Evolutionary conservation across 2,797 vertebrate genomes (phyloP).

Genomic region (Melanotaenia maccullochi): DNA sequence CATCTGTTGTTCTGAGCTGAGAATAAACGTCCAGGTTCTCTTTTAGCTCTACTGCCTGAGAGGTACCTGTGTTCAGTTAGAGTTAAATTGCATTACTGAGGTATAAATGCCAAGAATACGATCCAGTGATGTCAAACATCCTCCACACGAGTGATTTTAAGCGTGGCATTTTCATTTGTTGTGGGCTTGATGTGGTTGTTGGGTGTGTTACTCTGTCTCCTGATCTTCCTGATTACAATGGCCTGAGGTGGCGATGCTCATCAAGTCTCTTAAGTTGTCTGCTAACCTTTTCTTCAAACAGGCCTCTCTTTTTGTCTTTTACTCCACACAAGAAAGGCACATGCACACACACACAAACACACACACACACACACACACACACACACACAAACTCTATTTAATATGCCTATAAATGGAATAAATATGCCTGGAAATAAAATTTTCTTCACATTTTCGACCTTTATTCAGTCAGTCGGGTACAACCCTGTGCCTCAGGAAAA

Average conservation of each 20-base stretch:
- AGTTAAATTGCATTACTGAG: not conserved
- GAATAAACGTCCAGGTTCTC: conserved; percentile 23
- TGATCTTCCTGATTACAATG: not conserved
- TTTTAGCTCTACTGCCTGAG: conserved; percentile 10
- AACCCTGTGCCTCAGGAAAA: conserved; percentile 22
- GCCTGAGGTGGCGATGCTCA: conserved; percentile 19
- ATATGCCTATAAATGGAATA: not conserved
- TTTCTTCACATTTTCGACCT: conserved; percentile 12
- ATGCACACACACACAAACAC: not conserved
- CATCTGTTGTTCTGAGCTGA: conserved; percentile 37
- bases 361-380: conserved; percentile 15
- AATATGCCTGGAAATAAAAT: not conserved
- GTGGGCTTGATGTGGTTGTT: too few species aligned
- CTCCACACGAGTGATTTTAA: too few species aligned
- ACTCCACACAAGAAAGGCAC: not conserved
- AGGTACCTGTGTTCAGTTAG: conserved; percentile 17
- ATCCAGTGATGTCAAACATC: not conserved
- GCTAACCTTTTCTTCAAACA: not conserved
- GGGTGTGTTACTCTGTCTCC: conserved; percentile 1
- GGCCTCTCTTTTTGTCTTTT: conserved; percentile 8
- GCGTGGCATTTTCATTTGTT: too few species aligned
- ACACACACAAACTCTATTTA: conserved; percentile 4
- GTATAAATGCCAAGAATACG: too few species aligned
- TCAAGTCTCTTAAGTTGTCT: not conserved
- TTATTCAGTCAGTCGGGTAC: conserved; percentile 10